Evolutionary conservation across 2,888 invertebrate genomes (phyloP), one percentile per base, ranked within the genome.

Genomic region (Cerceris rybyensis): DNA sequence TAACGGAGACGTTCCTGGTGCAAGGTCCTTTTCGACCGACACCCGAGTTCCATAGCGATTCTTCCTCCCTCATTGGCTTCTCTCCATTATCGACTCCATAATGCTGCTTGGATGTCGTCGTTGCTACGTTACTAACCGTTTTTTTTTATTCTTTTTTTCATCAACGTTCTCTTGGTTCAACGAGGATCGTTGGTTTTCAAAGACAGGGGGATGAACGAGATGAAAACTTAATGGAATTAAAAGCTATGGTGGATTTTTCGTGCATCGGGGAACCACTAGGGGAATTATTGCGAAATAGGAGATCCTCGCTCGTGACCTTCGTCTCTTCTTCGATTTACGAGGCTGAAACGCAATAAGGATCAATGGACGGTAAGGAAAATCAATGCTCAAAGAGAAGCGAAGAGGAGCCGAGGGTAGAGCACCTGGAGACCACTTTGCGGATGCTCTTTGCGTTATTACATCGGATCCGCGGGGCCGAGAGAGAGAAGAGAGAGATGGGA

Each of bases 391-490:
- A 72, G 67, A 60, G 49, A 58, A 63, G n/a, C 1, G 50, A 58
- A 57, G 58, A 41, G 64, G n/a, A 49, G 64, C 60, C 63, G 60
- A 73, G 52, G 68, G 39, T 70, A 61, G 78, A 83, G 74, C 71
- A 83, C 76, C 79, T 80, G 78, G 82, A 87, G 85, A 84, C 80
- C 81, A 80, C 82, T 86, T 85, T 81, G 63, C 59, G 82, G 80
- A 80, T 81, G 77, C 82, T 86, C 84, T 82, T 84, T 83, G 78
- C 85, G 82, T 86, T 82, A 81, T 81, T 82, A 84, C 80, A 81
- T 71, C 76, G 67, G 28, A 57, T 55, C n/a, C n/a, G 50, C n/a
- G n/a, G 50, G 50, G n/a, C 13, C 11, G 46, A 11, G 8, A n/a
- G 50, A 7, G 50, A 4, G 28, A 1, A 28, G 28, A 28, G 28